phyloP scores from a whole-genome alignment of 2,113 vertebrate species.

The Hippocampus comes region DNA sequence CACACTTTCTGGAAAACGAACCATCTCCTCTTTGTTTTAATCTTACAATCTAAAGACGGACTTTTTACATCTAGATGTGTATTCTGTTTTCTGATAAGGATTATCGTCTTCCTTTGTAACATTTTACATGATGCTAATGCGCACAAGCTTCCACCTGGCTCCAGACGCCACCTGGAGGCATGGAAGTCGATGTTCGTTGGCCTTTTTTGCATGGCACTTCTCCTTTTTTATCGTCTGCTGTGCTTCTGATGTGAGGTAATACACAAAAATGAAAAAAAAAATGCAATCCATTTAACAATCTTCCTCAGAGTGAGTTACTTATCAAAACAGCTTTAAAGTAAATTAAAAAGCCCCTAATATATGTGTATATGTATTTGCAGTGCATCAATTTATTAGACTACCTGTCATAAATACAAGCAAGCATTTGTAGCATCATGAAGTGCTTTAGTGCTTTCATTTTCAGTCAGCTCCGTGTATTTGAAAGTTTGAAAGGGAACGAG shows the following conservation, averaged over 20 bases:
- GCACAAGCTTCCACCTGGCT: not conserved
- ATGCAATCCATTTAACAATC: not conserved
- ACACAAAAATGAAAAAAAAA: not conserved
- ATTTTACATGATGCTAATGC: not conserved
- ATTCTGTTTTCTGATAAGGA: not conserved
- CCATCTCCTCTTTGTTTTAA: not conserved
- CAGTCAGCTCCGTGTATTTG: not conserved
- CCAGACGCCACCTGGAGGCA: not conserved
- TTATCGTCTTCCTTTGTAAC: not conserved
- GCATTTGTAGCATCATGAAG: not conserved
- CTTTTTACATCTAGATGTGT: not conserved
- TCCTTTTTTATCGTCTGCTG: conserved; percentile 9
- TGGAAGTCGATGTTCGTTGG: not conserved
- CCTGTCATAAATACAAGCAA: not conserved
- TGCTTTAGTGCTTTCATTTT: not conserved
- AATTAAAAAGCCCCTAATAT: not conserved
- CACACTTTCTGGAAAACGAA: not conserved
- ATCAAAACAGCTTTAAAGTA: not conserved
- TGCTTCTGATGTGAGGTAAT: conserved; percentile 8
- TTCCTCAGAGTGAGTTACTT: conserved; percentile 20
- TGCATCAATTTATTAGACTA: not conserved
- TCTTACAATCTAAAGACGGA: not conserved
- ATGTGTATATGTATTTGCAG: not conserved
- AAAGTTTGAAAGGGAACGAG: not conserved
- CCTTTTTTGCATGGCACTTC: conserved; percentile 1